A percentile compares a stretch with the other conserved stretches of the same genome.
These are phyloP conservation scores for Rafetus swinhoei DNA, from an alignment of 2,113 vertebrate species.

Conservation along the genomic window DNA sequence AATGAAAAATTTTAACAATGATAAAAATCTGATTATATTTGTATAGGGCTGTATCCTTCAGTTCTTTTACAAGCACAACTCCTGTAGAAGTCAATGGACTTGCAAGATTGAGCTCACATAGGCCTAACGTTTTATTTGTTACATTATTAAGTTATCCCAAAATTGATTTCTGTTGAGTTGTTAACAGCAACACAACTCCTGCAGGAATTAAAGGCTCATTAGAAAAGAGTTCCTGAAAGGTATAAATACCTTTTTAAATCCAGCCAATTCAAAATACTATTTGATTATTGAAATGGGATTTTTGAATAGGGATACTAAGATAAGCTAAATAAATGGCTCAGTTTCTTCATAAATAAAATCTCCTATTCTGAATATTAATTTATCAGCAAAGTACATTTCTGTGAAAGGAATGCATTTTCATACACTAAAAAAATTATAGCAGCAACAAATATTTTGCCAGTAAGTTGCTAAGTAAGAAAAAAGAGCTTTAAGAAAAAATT, in stretches of 20 bases:
- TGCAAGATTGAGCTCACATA: neutral
- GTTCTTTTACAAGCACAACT: neutral
- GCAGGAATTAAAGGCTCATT: constrained; percentile 43
- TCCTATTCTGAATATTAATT: neutral
- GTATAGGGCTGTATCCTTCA: neutral
- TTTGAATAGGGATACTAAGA: constrained; percentile 25
- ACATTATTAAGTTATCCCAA: constrained; percentile 7
- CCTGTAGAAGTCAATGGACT: neutral
- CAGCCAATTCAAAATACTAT: constrained; percentile 21
- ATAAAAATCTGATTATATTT: neutral
- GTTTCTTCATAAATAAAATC: neutral
- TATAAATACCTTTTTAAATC: constrained; percentile 39
- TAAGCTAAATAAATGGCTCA: neutral
- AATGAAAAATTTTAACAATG: neutral
- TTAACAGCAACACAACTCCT: constrained; percentile 23
- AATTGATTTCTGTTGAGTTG: constrained; percentile 10
- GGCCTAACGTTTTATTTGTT: constrained; percentile 30
- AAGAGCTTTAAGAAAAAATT: neutral
- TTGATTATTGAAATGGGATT: constrained; percentile 51
- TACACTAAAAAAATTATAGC: neutral
- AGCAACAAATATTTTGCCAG: neutral
- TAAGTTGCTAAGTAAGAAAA: neutral
- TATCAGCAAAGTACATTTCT: constrained; percentile 14
- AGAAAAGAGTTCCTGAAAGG: constrained; percentile 25
- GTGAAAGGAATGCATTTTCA: neutral